Conservation (phyloP, 2,113 vertebrate genomes). For the Shinisaurus crocodilurus region DNA sequence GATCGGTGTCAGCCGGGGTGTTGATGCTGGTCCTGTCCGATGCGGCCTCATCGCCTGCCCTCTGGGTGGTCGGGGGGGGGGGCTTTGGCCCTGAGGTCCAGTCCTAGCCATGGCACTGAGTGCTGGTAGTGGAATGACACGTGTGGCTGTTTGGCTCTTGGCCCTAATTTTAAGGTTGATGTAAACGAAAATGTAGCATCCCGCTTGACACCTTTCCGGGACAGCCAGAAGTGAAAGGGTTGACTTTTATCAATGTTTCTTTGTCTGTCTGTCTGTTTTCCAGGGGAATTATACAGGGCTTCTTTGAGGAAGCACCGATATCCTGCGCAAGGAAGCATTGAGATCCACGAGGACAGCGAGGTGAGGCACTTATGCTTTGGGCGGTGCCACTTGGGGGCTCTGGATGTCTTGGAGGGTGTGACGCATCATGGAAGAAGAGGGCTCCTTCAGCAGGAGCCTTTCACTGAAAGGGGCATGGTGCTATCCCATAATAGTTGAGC, state of each 20-base stretch:
- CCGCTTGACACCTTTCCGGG: neutral
- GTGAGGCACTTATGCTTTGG: constrained; percentile 70
- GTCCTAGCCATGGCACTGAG: no score
- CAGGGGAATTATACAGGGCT: constrained; percentile 84
- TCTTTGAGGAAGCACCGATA: constrained; percentile 83
- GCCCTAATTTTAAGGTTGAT: neutral
- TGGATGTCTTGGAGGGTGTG: neutral
- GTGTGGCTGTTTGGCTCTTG: neutral
- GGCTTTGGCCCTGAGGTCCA: no score
- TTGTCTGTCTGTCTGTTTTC: neutral
- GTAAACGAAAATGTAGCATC: neutral
- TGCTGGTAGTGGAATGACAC: neutral
- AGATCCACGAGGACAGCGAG: constrained; percentile 90
- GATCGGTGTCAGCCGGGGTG: no score
- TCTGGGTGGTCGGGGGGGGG: no score
- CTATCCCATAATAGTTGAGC: no score
- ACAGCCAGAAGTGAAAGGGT: neutral
- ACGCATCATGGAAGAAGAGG: no score
- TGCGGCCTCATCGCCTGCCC: no score
- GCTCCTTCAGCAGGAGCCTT: no score
- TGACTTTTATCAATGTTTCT: neutral
- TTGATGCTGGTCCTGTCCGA: no score
- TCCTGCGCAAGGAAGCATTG: constrained; percentile 89
- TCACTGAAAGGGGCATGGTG: no score
- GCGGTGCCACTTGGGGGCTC: no score